Evolutionary conservation across 2,113 vertebrate species (phyloP), one percentile per base, ranked within the genome.

Genomic region (Poeciliopsis turrubarensis): DNA sequence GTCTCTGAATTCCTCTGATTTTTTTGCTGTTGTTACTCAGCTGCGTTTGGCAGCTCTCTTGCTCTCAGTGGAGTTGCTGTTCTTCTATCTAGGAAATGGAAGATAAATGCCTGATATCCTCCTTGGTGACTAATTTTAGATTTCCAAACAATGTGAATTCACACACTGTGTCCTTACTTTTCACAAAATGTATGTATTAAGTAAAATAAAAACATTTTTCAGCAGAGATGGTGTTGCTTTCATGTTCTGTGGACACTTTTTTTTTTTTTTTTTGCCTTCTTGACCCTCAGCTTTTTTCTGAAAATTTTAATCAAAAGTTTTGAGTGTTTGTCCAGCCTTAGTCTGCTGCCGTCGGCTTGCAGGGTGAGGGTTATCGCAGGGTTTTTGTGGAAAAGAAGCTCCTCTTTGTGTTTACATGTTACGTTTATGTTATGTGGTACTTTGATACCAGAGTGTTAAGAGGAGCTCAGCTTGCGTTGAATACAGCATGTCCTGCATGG

Each of bases 261-360:
- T 29, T 84, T 72, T 82, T 34, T 26, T 29, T 84, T 80, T 29
- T 84, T 72, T 82, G 65, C 73, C 60, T 80, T 83, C 74, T 82
- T 65, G 31, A 87, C 77, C 78, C 74, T 37, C 29, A 83, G 81
- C 74, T 86, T 87, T 87, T 92, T 89, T 83, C 89, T 89, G 65
- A 68, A 30, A 80, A 80, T 77, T 86, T 69, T 69, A 70, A 61
- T 85, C 78, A 34, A 70, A 81, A 31, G 78, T 81, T 51, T 80
- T 82, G 82, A 88, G 86, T 81, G 82, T 87, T 89, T 88, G 81
- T 80, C 31, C 80, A 80, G 81, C 67, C 51, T 37, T 29, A 27
- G 72, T 65, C 65, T 0, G 71, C 83, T 80, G 73, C 80, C 66
- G 13, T 79, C 83, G 66, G 72, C 76, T 73, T 78, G 72, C 70